Conservation (phyloP, 2,797 vertebrate species). For the Philypnodon macrostomus region DNA sequence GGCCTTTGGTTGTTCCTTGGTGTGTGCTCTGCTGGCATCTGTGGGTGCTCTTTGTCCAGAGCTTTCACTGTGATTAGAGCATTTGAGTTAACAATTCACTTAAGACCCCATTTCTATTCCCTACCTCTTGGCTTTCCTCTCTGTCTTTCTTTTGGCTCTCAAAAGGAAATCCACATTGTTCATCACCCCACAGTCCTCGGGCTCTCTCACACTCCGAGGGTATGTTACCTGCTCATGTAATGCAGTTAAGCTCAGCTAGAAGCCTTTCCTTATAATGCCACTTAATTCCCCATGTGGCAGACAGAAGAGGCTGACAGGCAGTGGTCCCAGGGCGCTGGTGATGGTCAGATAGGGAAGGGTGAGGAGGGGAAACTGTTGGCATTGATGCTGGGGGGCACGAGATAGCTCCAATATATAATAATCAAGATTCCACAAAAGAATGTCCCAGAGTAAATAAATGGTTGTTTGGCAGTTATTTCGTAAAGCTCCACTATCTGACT, state of each 20-base stretch:
- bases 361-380: constrained; percentile 61
- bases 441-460: too few relatives aligned
- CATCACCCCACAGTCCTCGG: constrained; percentile 21
- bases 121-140: constrained; percentile 20
- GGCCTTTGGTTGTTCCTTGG: constrained; percentile 73
- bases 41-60: constrained; percentile 85
- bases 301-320: constrained; percentile 32
- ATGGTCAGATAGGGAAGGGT: constrained; percentile 1
- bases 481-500: too few relatives aligned
- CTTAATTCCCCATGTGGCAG: constrained; percentile 94
- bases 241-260: constrained; percentile 95
- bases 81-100: constrained; percentile 90
- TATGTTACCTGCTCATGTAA: constrained; percentile 92
- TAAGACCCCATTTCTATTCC: constrained; percentile 71
- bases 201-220: constrained; percentile 67
- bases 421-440: too few relatives aligned
- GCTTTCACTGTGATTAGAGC: constrained; percentile 97
- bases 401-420: too few relatives aligned
- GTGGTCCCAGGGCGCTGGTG: constrained; percentile 12
- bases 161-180: constrained; percentile 30
- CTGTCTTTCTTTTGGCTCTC: constrained; percentile 31
- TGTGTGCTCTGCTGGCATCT: constrained; percentile 73
- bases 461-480: too few relatives aligned
- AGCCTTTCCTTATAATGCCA: constrained; percentile 92
- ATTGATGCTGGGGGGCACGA: constrained; percentile 77